A percentile compares a stretch with the other conserved stretches of the same genome.
Conservation (phyloP, 1,140 invertebrate species). For the Globodera rostochiensis region DNA sequence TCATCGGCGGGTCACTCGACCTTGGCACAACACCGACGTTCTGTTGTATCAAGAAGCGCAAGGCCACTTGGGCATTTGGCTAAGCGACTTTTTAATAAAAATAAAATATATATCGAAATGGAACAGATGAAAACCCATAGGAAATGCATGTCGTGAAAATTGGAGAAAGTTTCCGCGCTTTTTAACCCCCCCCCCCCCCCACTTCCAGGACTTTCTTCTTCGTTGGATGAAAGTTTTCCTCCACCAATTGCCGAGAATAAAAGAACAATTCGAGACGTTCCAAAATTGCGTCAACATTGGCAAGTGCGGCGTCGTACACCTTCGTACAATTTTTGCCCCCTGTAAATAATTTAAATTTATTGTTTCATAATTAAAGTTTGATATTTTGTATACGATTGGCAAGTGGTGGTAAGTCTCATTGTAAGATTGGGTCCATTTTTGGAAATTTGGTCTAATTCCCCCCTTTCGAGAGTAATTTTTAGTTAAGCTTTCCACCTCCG, state of each 20-base stretch:
- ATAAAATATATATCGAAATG: background rate
- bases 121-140: background rate
- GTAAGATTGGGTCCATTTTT: too few species aligned
- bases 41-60: slow-evolving; percentile 64
- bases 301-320: slow-evolving; percentile 62
- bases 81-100: background rate
- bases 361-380: too few species aligned
- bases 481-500: background rate
- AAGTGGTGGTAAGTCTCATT: too few species aligned
- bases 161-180: background rate
- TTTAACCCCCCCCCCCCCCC: too few species aligned
- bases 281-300: slow-evolving; percentile 55
- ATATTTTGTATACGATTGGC: too few species aligned
- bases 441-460: too few species aligned
- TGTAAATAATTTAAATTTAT: too few species aligned
- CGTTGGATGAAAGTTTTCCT: slow-evolving; percentile 42
- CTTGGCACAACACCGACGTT: slow-evolving; percentile 66
- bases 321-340: too few species aligned
- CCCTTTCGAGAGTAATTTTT: too few species aligned
- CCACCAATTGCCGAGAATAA: too few species aligned
- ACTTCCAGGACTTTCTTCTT: too few species aligned
- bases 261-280: slow-evolving; percentile 18
- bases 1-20: slow-evolving; percentile 40
- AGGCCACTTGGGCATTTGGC: slow-evolving; percentile 65
- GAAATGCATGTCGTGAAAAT: background rate